These are phyloP conservation scores for Phoenicopterus ruber DNA, from an alignment of 2,113 vertebrate genomes.

Conservation along the genomic window DNA sequence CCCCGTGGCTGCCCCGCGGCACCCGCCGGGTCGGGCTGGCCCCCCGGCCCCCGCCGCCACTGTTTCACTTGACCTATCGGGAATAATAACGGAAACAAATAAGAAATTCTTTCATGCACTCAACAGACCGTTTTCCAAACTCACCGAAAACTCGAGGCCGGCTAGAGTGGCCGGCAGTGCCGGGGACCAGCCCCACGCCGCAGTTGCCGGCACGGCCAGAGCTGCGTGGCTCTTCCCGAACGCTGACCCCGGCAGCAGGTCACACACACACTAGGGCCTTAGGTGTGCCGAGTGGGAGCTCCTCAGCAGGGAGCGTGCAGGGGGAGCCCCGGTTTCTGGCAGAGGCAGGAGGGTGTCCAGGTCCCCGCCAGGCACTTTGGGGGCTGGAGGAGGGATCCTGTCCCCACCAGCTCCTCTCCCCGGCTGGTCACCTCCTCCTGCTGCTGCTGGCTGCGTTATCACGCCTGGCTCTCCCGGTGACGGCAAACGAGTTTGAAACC, in stretches of 20 bases:
- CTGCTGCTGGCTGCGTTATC: neutral
- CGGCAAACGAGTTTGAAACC: neutral
- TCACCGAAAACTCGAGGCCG: neutral
- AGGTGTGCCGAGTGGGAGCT: rapidly evolving
- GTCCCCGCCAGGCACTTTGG: neutral
- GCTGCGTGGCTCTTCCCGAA: neutral
- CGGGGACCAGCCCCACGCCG: neutral
- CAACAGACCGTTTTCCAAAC: slow-evolving; percentile 11
- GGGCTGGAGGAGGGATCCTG: neutral
- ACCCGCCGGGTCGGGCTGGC: too few relatives aligned
- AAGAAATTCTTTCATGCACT: slow-evolving; percentile 3
- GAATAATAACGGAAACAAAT: slow-evolving; percentile 60
- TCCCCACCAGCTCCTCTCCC: neutral
- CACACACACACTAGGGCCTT: rapidly evolving
- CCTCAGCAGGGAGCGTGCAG: rapidly evolving
- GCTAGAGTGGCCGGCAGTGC: neutral
- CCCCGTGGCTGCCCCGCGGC: neutral
- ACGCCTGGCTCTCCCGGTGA: neutral
- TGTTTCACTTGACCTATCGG: slow-evolving; percentile 64
- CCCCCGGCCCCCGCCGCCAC: neutral
- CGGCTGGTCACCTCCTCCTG: neutral
- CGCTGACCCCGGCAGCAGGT: neutral
- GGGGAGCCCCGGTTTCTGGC: too few relatives aligned
- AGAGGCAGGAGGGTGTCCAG: neutral
- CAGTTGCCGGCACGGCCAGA: neutral